A percentile compares a stretch with the other conserved stretches of the same genome.
phyloP scores from a whole-genome alignment of 2,888 invertebrate species.

The Epirrhoe tristata region DNA sequence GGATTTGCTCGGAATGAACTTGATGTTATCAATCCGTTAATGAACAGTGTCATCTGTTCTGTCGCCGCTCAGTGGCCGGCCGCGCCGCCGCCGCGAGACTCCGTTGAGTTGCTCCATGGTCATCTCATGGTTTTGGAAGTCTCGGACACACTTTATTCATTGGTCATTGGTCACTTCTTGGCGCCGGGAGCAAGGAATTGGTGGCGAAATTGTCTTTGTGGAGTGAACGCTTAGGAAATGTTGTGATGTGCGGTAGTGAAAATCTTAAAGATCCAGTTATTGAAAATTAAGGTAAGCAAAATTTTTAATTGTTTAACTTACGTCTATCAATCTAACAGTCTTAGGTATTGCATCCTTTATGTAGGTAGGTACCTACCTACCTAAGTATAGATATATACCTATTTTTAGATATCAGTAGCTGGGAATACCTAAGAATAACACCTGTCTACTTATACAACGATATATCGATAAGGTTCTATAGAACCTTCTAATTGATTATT shows the following conservation, averaged over 20 bases:
- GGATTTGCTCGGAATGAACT: not conserved
- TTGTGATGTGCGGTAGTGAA: not conserved
- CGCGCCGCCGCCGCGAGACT: not conserved
- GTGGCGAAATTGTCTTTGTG: not conserved
- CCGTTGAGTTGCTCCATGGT: not conserved
- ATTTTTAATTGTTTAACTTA: not conserved
- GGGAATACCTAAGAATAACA: no score
- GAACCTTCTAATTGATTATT: no score
- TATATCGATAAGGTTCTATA: no score
- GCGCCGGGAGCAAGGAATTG: no score
- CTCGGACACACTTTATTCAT: no score
- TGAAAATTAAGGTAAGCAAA: not conserved
- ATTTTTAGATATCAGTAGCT: no score
- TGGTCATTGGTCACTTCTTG: no score
- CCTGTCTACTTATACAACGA: no score
- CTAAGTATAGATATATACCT: no score
- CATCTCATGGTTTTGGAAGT: not conserved
- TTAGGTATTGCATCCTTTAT: not conserved
- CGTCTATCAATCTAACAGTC: not conserved
- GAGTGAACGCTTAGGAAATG: not conserved
- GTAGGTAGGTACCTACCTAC: no score
- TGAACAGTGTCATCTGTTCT: not conserved
- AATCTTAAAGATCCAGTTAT: not conserved
- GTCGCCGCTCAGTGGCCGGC: not conserved
- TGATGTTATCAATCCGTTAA: not conserved